Evolutionary conservation across 1,140 invertebrate species (phyloP).

Genomic region (Euwallacea similis): DNA sequence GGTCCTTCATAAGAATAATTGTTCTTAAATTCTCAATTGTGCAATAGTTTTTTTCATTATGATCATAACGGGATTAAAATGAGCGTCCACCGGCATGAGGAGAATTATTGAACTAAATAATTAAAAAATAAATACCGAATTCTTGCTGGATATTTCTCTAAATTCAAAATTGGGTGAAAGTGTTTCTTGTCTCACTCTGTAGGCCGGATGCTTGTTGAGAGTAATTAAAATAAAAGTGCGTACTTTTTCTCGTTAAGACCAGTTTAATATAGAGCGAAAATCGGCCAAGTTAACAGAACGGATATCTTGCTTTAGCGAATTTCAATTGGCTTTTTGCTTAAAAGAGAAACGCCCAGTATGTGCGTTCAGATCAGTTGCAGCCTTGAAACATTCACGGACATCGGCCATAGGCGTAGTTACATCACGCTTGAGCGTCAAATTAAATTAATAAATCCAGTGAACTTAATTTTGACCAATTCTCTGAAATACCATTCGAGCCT

Average conservation of each 20-base stretch:
- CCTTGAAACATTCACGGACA: conserved; percentile 27
- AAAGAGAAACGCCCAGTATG: conserved; percentile 32
- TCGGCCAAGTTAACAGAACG: conserved; percentile 40
- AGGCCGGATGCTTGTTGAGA: neutral
- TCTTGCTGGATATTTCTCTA: neutral
- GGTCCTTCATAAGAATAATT: too few relatives aligned
- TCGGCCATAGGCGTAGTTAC: conserved; percentile 7
- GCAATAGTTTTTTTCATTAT: too few relatives aligned
- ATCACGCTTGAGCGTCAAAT: too few relatives aligned
- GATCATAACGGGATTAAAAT: too few relatives aligned
- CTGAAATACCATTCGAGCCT: too few relatives aligned
- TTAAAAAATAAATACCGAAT: neutral
- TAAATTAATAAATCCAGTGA: too few relatives aligned
- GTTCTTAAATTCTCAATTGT: too few relatives aligned
- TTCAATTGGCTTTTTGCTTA: conserved; percentile 22
- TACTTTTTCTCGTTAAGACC: conserved; percentile 32
- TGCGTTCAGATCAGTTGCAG: conserved; percentile 6
- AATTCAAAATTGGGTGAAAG: conserved; percentile 12
- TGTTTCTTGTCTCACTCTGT: conserved; percentile 26
- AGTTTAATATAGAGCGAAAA: conserved; percentile 34
- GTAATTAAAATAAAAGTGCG: conserved; percentile 32
- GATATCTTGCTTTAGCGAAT: conserved; percentile 31
- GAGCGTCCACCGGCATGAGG: too few relatives aligned
- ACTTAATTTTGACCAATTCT: too few relatives aligned
- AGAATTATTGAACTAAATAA: neutral